A percentile compares a stretch with the other conserved stretches of the same genome.
phyloP scores from a whole-genome alignment of 2,113 vertebrate genomes.

The Heliornis fulica region DNA sequence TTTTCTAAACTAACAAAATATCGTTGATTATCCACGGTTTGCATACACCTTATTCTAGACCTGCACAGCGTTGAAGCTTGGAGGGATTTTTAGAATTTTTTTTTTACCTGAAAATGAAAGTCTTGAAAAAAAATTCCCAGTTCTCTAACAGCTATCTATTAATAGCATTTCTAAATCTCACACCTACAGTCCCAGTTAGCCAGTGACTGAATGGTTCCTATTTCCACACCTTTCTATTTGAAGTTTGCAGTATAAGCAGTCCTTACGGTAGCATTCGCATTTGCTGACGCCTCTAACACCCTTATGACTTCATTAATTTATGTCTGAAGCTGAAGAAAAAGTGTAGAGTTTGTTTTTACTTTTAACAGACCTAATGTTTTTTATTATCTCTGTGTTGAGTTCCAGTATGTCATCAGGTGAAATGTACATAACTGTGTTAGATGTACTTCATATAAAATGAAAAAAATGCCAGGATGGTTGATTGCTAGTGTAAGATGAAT shows the following conservation, averaged over 20 bases:
- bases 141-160: not conserved
- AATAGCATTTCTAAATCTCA: not conserved
- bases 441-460: not conserved
- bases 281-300: not conserved
- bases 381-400: not conserved
- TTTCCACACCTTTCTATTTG: not conserved
- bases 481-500: not conserved
- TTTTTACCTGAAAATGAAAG: not conserved
- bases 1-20: not conserved
- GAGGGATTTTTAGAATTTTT: not conserved
- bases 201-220: not conserved
- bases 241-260: not conserved
- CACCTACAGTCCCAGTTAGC: not conserved
- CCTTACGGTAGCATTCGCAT: not conserved
- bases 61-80: not conserved
- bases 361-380: not conserved
- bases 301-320: constrained; percentile 27
- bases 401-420: not conserved
- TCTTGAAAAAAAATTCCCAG: not conserved
- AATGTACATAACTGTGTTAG: not conserved
- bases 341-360: not conserved
- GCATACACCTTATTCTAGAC: not conserved
- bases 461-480: not conserved
- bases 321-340: not conserved
- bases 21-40: not conserved